Base-by-base conservation (phyloP, 2,113 vertebrate genomes). In the Mustela lutreola region DNA sequence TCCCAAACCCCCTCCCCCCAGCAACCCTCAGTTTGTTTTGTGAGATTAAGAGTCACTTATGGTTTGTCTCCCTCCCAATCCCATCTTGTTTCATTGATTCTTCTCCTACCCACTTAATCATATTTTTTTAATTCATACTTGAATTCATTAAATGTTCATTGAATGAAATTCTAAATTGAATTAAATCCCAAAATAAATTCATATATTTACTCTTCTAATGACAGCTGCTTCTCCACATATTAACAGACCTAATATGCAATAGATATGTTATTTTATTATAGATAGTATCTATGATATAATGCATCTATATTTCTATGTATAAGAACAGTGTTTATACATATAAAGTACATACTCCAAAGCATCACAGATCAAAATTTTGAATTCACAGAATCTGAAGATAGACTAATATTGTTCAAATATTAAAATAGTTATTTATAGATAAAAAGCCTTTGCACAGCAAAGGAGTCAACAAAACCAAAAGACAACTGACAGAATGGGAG, bases 151-250 rank as follows among this genome's bases (percentile, higher is more conserved):
- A 85, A 31, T 75, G 16, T 15, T 86, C 45, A 58, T 10, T 91
- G 48, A 82, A 91, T 65, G 9, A 81, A 89, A 91, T 79, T 89
- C 12, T 85, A 94, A 81, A 84, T 24, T 89, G 33, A 94, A 71
- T 63, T 92, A 89, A 65, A 89, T 81, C 22, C 7, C 16, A 48
- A 71, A 73, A 94, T 65, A 67, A 91, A 86, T 62, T 67, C 18
- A 89, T 11, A 45, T 75, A 21, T 79, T 88, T 65, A 42, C 31
- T 71, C 62, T 89, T 94, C 26, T 71, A 80, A 33, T 83, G 50
- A 84, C 56, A 76, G 24, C 31, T 62, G 22, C 9, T 60, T 53
- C 53, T 31, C 2, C 45, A 58, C 6, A 18, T 89, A 85, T 48
- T 39, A 80, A 73, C 6, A 78, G 26, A 50, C 4, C 6, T 39